Conservation (phyloP, 2,113 vertebrate species). For the Esox niger region DNA sequence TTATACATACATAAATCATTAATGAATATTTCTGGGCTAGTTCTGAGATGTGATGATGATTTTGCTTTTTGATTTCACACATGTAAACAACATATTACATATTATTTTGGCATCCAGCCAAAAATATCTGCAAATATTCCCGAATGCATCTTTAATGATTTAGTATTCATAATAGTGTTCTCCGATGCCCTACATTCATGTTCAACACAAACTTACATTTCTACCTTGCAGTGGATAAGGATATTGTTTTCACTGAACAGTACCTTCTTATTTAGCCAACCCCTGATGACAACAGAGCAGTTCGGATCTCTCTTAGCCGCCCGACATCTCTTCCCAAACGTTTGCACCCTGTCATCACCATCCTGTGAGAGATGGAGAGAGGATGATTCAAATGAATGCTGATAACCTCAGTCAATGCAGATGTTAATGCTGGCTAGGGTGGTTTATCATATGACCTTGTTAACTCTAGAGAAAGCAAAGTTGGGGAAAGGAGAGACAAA, state of each 20-base stretch:
- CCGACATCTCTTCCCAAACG: conserved; percentile 83
- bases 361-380: conserved; percentile 40
- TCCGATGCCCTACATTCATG: too few species aligned
- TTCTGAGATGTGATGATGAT: too few species aligned
- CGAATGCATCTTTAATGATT: too few species aligned
- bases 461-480: neutral
- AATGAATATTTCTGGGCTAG: too few species aligned
- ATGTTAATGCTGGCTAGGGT: neutral
- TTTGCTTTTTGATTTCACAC: too few species aligned
- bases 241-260: neutral
- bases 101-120: too few species aligned
- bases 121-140: too few species aligned
- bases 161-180: too few species aligned
- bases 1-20: too few species aligned
- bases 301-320: conserved; percentile 85
- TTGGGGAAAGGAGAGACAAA: conserved; percentile 31
- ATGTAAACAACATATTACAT: too few species aligned
- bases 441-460: neutral
- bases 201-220: conserved; percentile 25
- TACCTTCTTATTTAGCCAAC: conserved; percentile 87
- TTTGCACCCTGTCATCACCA: conserved; percentile 74
- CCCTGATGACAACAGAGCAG: conserved; percentile 82
- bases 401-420: neutral
- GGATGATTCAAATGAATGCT: neutral
- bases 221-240: neutral